A percentile compares a stretch with the other conserved stretches of the same genome.
phyloP scores from a whole-genome alignment of 2,113 vertebrate genomes.

The Polypterus bichir region DNA sequence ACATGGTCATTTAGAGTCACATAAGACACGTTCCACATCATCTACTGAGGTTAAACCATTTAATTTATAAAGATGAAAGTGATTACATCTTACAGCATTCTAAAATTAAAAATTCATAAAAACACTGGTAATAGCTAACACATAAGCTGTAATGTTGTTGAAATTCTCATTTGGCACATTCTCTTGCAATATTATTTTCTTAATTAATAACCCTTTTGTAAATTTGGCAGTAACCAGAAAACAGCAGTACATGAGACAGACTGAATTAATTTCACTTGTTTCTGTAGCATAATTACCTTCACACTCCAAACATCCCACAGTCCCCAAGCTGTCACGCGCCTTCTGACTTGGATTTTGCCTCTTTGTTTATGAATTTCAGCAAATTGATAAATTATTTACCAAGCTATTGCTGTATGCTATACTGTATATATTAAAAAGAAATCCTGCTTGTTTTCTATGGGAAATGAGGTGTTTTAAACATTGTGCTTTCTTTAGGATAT shows the following conservation, averaged over 20 bases:
- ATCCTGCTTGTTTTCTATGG: conserved; percentile 16
- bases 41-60: too few relatives aligned
- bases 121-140: too few relatives aligned
- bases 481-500: conserved; percentile 25
- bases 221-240: not conserved
- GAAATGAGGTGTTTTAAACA: conserved; percentile 17
- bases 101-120: too few relatives aligned
- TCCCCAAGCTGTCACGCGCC: not conserved
- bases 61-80: too few relatives aligned
- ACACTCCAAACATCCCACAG: not conserved
- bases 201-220: too few relatives aligned
- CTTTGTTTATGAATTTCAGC: conserved; percentile 36
- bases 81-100: too few relatives aligned
- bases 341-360: conserved; percentile 26
- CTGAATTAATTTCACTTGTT: not conserved
- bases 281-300: not conserved
- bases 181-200: too few relatives aligned
- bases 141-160: too few relatives aligned
- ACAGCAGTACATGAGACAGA: not conserved
- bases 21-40: too few relatives aligned
- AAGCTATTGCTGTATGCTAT: conserved; percentile 18
- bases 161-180: too few relatives aligned
- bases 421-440: conserved; percentile 23
- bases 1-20: too few relatives aligned
- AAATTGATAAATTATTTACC: conserved; percentile 44